Evolutionary conservation across 2,797 vertebrate species (phyloP).

Genomic region (Microctenopoma steveboyesi): DNA sequence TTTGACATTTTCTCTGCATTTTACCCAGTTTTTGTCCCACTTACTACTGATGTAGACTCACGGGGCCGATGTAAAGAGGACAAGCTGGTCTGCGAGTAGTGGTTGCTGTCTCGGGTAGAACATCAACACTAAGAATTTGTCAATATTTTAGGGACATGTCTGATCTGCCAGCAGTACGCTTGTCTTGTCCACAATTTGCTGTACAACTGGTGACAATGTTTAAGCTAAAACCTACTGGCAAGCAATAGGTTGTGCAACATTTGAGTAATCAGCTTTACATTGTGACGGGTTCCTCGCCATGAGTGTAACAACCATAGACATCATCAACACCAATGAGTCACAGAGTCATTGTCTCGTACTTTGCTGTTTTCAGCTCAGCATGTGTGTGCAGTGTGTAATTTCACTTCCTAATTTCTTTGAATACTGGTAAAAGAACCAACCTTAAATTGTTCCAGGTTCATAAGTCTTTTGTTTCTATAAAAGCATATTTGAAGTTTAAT

Average conservation of each 20-base stretch:
- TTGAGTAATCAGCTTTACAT: not conserved
- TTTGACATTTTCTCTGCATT: not conserved
- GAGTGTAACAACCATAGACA: not conserved
- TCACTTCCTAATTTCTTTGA: not conserved
- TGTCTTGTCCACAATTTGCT: not conserved
- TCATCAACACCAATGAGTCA: not conserved
- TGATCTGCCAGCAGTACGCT: not conserved
- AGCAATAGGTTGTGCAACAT: not conserved
- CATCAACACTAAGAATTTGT: too few species aligned
- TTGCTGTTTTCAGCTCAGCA: too few species aligned
- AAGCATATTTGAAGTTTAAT: too few species aligned
- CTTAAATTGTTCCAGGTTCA: not conserved
- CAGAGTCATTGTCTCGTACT: not conserved
- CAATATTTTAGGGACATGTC: too few species aligned
- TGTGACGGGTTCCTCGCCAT: not conserved
- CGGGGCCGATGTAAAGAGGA: too few species aligned
- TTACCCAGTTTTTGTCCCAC: too few species aligned
- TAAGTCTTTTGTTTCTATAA: too few species aligned
- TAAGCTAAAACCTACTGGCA: too few species aligned
- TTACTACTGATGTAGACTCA: too few species aligned
- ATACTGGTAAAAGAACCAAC: not conserved
- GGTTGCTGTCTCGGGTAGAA: not conserved
- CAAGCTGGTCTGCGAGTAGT: too few species aligned
- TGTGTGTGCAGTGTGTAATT: too few species aligned
- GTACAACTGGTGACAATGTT: too few species aligned